Conservation (phyloP, 2,113 vertebrate genomes). For the Daphoenositta chrysoptera region DNA sequence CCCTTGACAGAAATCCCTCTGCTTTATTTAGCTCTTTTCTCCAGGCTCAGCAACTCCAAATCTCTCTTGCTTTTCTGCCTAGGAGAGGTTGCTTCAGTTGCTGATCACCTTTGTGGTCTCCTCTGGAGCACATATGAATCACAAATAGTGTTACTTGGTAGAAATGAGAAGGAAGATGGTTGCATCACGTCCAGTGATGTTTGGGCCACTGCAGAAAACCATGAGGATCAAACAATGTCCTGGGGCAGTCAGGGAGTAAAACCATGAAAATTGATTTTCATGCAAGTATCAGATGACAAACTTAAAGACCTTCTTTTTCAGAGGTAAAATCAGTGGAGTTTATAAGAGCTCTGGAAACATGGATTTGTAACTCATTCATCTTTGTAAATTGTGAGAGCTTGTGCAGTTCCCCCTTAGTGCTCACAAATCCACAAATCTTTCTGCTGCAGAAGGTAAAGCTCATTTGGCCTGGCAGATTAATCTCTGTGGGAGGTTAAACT, state of each 20-base stretch:
- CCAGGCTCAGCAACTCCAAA: neutral
- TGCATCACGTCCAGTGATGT: rapidly evolving
- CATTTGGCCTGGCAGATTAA: neutral
- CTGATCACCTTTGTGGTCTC: neutral
- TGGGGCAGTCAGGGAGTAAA: neutral
- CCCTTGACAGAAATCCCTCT: neutral
- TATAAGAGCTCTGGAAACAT: neutral
- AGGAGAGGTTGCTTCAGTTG: neutral
- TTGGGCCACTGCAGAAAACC: rapidly evolving
- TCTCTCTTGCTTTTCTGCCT: rapidly evolving
- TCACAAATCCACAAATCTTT: neutral
- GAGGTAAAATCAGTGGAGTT: neutral
- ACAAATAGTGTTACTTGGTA: neutral
- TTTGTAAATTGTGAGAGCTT: neutral
- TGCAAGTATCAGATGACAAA: neutral
- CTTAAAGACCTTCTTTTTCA: neutral
- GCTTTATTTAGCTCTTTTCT: neutral
- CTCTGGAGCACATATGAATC: neutral
- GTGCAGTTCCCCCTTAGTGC: neutral
- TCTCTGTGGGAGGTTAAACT: neutral
- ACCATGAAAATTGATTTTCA: neutral
- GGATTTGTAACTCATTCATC: neutral
- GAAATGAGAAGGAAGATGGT: neutral
- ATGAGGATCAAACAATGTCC: rapidly evolving
- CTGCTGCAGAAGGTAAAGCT: neutral